Evolutionary conservation across 2,888 invertebrate genomes (phyloP).

Genomic region (Fragum fragum): DNA sequence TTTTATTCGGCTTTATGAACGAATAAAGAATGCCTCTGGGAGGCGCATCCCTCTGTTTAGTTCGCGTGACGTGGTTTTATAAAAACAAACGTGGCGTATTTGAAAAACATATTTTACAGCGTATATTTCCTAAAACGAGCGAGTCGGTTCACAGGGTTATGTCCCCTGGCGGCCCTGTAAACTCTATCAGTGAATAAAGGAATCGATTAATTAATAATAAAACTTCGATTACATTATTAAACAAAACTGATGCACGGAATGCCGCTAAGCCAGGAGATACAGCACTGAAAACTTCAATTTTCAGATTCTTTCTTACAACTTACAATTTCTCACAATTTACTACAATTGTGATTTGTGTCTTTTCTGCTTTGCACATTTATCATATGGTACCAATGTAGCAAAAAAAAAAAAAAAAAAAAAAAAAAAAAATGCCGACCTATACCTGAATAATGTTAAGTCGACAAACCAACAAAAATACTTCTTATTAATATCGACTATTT

Average conservation of each 20-base stretch:
- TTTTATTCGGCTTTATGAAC: constrained; percentile 31
- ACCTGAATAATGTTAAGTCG: no score
- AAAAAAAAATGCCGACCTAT: no score
- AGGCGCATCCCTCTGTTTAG: constrained; percentile 12
- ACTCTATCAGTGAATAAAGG: constrained; percentile 37
- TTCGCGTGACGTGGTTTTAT: constrained; percentile 16
- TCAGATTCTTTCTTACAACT: no score
- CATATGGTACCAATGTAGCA: no score
- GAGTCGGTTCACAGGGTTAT: constrained; percentile 28
- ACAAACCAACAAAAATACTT: no score
- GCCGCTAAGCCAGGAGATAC: constrained; percentile 9
- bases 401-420: no score
- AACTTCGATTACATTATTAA: constrained; percentile 48
- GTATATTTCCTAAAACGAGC: constrained; percentile 43
- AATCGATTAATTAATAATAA: constrained; percentile 61
- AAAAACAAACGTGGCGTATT: constrained; percentile 19
- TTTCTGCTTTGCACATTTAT: no score
- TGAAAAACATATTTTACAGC: constrained; percentile 45
- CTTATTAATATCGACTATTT: no score
- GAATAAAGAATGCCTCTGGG: constrained; percentile 42
- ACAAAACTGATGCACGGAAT: constrained; percentile 41
- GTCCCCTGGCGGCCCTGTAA: constrained; percentile 43
- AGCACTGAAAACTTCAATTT: no score
- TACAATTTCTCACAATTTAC: no score
- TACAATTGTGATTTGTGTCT: no score